Evolutionary conservation across 1,140 invertebrate genomes (phyloP).

Genomic region (Danaus melanippus): DNA sequence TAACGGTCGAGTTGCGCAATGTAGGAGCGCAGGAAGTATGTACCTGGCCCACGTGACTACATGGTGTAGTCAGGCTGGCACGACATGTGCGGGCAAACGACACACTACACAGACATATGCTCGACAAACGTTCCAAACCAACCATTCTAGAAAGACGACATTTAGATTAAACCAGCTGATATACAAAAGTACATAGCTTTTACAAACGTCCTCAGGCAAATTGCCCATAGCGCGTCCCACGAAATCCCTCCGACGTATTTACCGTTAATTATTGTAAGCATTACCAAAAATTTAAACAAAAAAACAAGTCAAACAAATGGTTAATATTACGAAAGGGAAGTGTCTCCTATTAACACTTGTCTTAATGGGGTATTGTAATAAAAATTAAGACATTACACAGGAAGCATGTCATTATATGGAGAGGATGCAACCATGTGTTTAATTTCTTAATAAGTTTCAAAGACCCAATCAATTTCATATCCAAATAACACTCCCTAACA

Average conservation of each 20-base stretch:
- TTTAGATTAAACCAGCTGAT: conserved; percentile 32
- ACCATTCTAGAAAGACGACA: conserved; percentile 25
- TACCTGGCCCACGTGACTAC: conserved; percentile 54
- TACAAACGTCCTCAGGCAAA: conserved; percentile 10
- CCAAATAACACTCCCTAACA: too few species aligned
- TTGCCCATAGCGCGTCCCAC: conserved; percentile 11
- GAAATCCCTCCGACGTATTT: conserved; percentile 3
- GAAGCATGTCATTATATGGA: conserved; percentile 7
- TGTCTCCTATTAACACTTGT: not conserved
- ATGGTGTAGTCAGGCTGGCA: conserved; percentile 32
- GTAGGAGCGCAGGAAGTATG: conserved; percentile 44
- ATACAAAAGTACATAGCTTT: conserved; percentile 8
- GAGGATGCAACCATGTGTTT: conserved; percentile 5
- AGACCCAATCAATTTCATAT: too few species aligned
- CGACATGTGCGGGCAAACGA: conserved; percentile 30
- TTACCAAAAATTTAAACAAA: conserved; percentile 14
- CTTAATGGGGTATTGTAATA: conserved; percentile 1
- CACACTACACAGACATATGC: conserved; percentile 33
- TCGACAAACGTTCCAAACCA: conserved; percentile 7
- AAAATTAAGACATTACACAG: conserved; percentile 15
- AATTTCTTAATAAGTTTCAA: too few species aligned
- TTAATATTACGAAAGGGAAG: conserved; percentile 7
- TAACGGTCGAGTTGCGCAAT: conserved; percentile 44
- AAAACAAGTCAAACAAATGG: conserved; percentile 7
- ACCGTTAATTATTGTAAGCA: conserved; percentile 10